A percentile compares a stretch with the other conserved stretches of the same genome.
Conservation (phyloP, 2,113 vertebrate genomes). For the Clupea harengus region DNA sequence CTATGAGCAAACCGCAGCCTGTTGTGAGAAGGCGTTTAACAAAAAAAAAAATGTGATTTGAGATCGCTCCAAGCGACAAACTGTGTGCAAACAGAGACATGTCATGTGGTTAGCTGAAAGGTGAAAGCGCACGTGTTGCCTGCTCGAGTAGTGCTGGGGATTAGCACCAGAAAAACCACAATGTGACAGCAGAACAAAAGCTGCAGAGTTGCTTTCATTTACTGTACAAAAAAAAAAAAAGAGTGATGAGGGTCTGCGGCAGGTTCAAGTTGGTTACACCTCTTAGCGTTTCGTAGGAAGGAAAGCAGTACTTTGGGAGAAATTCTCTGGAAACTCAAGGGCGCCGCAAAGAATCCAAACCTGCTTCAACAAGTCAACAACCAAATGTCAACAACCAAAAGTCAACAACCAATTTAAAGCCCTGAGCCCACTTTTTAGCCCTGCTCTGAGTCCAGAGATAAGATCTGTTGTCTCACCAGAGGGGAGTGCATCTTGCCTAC, state of each 20-base stretch:
- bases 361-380: not conserved
- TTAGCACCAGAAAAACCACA: not conserved
- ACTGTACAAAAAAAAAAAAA: not conserved
- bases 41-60: not conserved
- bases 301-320: not conserved
- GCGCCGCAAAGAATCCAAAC: not conserved
- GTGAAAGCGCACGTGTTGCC: not conserved
- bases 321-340: not conserved
- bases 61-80: not conserved
- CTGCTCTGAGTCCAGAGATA: too few relatives aligned
- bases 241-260: not conserved
- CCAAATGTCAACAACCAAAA: not conserved
- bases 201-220: not conserved
- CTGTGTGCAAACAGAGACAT: not conserved
- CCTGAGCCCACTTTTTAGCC: too few relatives aligned
- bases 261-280: not conserved
- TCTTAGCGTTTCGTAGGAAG: not conserved
- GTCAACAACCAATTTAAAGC: not conserved
- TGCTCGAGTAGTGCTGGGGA: not conserved
- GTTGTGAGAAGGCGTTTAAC: not conserved
- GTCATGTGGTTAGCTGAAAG: not conserved
- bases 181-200: not conserved
- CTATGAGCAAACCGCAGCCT: not conserved
- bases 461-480: not conserved
- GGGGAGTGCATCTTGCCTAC: not conserved